Evolutionary conservation across 2,113 vertebrate species (phyloP).

Genomic region (Microcebus tavaratra): DNA sequence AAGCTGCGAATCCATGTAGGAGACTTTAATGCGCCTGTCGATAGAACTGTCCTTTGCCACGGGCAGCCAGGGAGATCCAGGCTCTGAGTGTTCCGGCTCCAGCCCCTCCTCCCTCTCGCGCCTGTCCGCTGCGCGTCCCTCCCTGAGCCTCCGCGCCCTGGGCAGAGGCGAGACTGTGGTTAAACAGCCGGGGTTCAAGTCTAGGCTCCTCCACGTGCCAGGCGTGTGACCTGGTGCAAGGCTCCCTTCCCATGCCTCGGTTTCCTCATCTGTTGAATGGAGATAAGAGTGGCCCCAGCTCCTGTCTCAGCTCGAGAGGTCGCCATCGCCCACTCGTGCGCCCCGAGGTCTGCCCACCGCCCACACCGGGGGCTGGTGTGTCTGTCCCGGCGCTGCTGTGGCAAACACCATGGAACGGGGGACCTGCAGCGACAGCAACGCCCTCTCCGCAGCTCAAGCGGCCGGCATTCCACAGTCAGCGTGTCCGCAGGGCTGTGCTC

Average conservation of each 20-base stretch:
- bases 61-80: not conserved
- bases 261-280: not conserved
- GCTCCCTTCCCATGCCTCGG: not conserved
- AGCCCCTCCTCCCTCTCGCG: accelerated
- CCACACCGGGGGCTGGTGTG: accelerated
- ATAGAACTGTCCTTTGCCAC: not conserved
- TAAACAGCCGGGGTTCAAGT: not conserved
- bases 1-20: not conserved
- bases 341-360: not conserved
- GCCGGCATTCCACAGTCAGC: not conserved
- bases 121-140: accelerated
- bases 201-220: not conserved
- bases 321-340: accelerated
- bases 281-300: too few relatives aligned
- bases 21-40: accelerated
- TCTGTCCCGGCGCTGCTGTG: too few relatives aligned
- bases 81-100: too few relatives aligned
- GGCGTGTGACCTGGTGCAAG: not conserved
- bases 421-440: accelerated
- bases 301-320: not conserved
- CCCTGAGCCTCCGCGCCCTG: accelerated
- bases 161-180: accelerated
- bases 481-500: accelerated
- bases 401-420: not conserved
- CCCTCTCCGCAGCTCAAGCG: not conserved